phyloP scores from a whole-genome alignment of 2,797 vertebrate species.

The Cyprinodon diabolis region DNA sequence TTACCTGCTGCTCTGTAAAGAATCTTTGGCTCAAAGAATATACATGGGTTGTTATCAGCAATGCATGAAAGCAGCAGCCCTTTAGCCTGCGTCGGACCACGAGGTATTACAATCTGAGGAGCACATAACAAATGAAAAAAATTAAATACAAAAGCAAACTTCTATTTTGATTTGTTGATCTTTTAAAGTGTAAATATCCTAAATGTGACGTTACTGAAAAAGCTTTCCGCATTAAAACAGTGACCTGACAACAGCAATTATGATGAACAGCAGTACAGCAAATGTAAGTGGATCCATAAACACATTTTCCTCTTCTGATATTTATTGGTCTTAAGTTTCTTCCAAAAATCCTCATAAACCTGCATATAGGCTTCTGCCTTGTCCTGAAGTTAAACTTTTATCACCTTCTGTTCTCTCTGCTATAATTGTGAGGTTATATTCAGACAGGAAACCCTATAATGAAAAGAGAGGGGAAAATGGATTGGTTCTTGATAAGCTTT shows the following conservation, averaged over 20 bases:
- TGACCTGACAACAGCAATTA: background rate
- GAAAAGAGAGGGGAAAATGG: background rate
- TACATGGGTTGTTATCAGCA: constrained; percentile 94
- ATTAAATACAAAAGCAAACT: background rate
- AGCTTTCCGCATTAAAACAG: background rate
- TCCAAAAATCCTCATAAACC: background rate
- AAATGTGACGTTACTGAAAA: background rate
- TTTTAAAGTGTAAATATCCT: background rate
- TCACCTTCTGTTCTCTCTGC: background rate
- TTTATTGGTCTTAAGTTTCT: background rate
- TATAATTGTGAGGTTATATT: background rate
- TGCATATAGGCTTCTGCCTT: background rate
- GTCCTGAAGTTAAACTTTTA: background rate
- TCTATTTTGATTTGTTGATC: background rate
- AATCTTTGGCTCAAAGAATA: constrained; percentile 99
- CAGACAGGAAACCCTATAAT: background rate
- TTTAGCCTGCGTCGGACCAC: constrained; percentile 94
- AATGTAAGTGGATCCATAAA: background rate
- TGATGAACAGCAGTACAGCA: background rate
- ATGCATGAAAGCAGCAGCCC: constrained; percentile 95
- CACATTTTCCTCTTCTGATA: background rate
- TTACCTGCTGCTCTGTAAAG: constrained; percentile 95
- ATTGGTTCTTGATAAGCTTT: constrained; percentile 8
- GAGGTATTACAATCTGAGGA: constrained; percentile 91
- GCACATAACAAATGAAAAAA: constrained; percentile 15